These are phyloP conservation scores for Dione vanillae DNA, from an alignment of 2,888 invertebrate genomes.

Conservation along the genomic window DNA sequence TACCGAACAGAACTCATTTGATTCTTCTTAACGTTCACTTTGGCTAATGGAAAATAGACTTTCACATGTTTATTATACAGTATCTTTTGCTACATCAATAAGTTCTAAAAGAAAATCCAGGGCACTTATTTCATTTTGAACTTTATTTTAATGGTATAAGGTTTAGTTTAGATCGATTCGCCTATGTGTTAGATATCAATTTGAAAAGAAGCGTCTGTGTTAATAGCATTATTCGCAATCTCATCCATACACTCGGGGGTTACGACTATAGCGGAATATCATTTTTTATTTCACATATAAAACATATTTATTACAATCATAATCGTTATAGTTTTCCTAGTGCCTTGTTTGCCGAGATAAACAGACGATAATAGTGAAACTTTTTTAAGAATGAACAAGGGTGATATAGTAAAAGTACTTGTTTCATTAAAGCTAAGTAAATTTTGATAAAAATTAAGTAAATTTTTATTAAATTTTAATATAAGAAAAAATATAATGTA, in stretches of 20 bases:
- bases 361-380: conserved; percentile 58
- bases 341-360: conserved; percentile 74
- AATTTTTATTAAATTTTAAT: too few relatives aligned
- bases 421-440: conserved; percentile 1
- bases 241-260: conserved; percentile 84
- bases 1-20: conserved; percentile 83
- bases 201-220: conserved; percentile 84
- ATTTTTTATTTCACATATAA: conserved; percentile 84
- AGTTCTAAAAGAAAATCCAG: conserved; percentile 54
- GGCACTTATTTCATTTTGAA: conserved; percentile 49
- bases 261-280: conserved; percentile 77
- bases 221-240: conserved; percentile 85
- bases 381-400: conserved; percentile 33
- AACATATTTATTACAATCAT: conserved; percentile 84
- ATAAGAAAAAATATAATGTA: too few relatives aligned
- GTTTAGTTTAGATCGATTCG: conserved; percentile 57
- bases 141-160: conserved; percentile 50
- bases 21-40: conserved; percentile 68
- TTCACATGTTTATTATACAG: conserved; percentile 51
- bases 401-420: conserved; percentile 24
- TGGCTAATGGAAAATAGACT: conserved; percentile 53
- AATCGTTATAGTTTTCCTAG: conserved; percentile 78
- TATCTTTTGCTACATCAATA: conserved; percentile 52
- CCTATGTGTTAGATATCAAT: conserved; percentile 76
- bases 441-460: too few relatives aligned